phyloP scores from a whole-genome alignment of 2,797 vertebrate genomes.

The Vespertilio murinus region DNA sequence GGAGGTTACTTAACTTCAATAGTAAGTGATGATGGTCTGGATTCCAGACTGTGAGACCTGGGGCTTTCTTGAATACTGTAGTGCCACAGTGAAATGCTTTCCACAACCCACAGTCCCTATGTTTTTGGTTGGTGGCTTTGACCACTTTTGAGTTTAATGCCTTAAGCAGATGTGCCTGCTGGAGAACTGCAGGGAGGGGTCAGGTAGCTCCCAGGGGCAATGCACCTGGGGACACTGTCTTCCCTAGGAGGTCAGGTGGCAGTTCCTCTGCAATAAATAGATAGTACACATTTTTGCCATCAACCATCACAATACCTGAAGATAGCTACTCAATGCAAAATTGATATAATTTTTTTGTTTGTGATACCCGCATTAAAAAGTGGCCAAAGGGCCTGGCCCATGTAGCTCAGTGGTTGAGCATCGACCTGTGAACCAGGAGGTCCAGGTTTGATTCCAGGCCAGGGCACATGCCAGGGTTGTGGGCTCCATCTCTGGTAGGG shows the following conservation, averaged over 20 bases:
- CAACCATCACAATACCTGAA: not conserved
- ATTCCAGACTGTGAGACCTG: not conserved
- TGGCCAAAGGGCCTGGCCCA: not conserved
- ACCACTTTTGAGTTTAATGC: not conserved
- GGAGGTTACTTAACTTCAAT: not conserved
- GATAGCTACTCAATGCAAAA: not conserved
- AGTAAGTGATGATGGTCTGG: not conserved
- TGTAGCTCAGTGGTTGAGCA: too few species aligned
- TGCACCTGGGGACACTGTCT: not conserved
- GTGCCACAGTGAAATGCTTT: not conserved
- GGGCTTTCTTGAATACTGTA: not conserved
- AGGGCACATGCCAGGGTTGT: too few species aligned
- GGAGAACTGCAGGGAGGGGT: not conserved
- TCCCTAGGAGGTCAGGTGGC: not conserved
- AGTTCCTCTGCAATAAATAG: not conserved
- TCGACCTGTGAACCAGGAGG: too few species aligned
- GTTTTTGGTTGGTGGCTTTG: not conserved
- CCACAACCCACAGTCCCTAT: not conserved
- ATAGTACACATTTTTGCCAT: not conserved
- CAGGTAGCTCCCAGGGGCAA: not conserved
- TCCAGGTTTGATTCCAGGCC: too few species aligned
- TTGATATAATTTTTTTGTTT: not conserved
- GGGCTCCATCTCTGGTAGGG: too few species aligned
- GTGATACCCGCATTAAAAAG: not conserved
- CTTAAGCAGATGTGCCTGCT: not conserved